These are phyloP conservation scores for Trichonephila clavata DNA, from an alignment of 1,140 invertebrate genomes.

Conservation along the genomic window DNA sequence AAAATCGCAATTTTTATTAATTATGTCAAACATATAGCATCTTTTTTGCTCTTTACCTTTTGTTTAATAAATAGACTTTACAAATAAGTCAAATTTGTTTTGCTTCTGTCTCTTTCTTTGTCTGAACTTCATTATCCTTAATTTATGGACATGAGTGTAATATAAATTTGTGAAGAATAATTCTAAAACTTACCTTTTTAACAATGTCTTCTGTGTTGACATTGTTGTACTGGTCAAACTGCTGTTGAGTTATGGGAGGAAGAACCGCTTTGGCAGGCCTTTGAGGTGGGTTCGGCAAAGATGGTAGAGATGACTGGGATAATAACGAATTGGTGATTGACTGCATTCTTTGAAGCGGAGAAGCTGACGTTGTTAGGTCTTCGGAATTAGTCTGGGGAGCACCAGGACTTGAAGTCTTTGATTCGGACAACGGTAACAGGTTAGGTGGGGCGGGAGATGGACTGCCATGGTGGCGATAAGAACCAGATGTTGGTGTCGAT, in stretches of 20 bases:
- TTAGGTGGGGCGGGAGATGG: conserved; percentile 56
- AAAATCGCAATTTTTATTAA: too few species aligned
- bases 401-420: conserved; percentile 45
- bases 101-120: too few species aligned
- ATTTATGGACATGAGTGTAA: too few species aligned
- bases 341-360: conserved; percentile 97
- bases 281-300: conserved; percentile 79
- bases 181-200: conserved; percentile 86
- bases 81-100: too few species aligned
- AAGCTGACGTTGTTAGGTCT: conserved; percentile 80
- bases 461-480: conserved; percentile 23
- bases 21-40: too few species aligned
- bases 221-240: conserved; percentile 99
- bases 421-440: conserved; percentile 60
- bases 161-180: background rate
- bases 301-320: conserved; percentile 87
- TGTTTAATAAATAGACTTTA: too few species aligned
- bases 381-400: conserved; percentile 54
- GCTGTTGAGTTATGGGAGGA: conserved; percentile 98
- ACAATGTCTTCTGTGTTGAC: conserved; percentile 99
- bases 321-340: conserved; percentile 98
- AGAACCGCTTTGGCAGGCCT: conserved; percentile 95
- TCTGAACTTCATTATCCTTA: too few species aligned
- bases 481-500: conserved; percentile 24
- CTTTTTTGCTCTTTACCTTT: too few species aligned